Percentiles rank a stretch among this genome's conserved stretches.
Evolutionary conservation across 2,888 invertebrate genomes (phyloP).

Genomic region (Cantharis lateralis): DNA sequence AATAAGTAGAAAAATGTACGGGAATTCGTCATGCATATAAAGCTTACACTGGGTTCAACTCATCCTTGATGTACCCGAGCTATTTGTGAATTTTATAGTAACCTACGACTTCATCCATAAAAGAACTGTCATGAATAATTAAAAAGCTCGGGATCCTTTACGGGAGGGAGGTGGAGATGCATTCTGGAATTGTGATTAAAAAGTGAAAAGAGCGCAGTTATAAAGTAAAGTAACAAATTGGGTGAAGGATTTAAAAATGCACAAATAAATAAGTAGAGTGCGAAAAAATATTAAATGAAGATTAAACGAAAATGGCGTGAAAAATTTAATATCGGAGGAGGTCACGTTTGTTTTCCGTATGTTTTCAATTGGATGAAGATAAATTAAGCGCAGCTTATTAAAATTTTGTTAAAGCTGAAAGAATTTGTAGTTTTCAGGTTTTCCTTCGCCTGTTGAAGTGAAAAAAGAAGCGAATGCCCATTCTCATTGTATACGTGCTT

Average conservation of each 20-base stretch:
- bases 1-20: not conserved
- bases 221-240: not conserved
- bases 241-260: not conserved
- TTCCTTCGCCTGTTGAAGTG: not conserved
- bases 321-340: not conserved
- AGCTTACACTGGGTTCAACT: not conserved
- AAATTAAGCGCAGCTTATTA: not conserved
- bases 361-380: not conserved
- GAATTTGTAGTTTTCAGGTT: not conserved
- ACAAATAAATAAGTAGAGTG: not conserved
- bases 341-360: not conserved
- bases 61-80: not conserved
- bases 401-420: not conserved
- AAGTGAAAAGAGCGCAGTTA: not conserved
- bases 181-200: not conserved
- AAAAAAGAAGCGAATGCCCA: not conserved
- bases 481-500: not conserved
- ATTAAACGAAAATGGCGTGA: not conserved
- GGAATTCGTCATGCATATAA: not conserved
- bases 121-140: not conserved
- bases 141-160: not conserved
- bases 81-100: not conserved
- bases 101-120: not conserved
- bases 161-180: not conserved
- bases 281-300: not conserved